These are phyloP conservation scores for Bovichtus diacanthus DNA, from an alignment of 2,797 vertebrate genomes.

Conservation along the genomic window DNA sequence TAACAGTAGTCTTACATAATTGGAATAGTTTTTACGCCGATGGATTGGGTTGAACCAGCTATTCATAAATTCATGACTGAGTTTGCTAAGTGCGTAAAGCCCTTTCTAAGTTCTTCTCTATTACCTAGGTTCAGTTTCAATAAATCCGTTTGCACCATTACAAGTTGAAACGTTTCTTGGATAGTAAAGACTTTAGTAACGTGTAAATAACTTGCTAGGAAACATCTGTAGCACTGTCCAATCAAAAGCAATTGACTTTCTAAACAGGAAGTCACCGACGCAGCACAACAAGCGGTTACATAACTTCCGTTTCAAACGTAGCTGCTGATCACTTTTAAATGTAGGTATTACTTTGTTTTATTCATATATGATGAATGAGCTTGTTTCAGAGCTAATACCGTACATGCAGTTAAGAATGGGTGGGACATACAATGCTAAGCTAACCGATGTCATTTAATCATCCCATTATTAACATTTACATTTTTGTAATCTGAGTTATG, in stretches of 20 bases:
- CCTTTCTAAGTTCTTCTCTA: not conserved
- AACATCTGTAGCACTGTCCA: too few relatives aligned
- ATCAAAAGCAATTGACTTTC: too few relatives aligned
- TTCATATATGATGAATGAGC: not conserved
- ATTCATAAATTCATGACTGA: too few relatives aligned
- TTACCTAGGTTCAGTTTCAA: not conserved
- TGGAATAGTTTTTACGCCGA: too few relatives aligned
- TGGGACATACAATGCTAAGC: too few relatives aligned
- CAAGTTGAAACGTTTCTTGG: not conserved
- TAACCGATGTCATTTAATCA: too few relatives aligned
- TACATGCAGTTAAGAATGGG: not conserved
- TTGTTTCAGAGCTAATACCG: not conserved
- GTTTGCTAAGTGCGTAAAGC: too few relatives aligned
- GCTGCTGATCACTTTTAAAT: not conserved
- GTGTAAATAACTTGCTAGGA: not conserved
- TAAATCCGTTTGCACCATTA: not conserved
- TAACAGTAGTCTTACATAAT: not conserved
- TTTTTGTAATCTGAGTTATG: too few relatives aligned
- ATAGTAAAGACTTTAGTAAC: not conserved
- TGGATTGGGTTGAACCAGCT: too few relatives aligned
- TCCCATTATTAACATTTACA: too few relatives aligned
- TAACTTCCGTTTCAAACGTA: not conserved
- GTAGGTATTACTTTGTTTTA: not conserved
- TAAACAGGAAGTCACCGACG: not conserved
- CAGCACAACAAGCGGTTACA: not conserved